Evolutionary conservation across 1,140 invertebrate species (phyloP).

Genomic region (Latrodectus geometricus): DNA sequence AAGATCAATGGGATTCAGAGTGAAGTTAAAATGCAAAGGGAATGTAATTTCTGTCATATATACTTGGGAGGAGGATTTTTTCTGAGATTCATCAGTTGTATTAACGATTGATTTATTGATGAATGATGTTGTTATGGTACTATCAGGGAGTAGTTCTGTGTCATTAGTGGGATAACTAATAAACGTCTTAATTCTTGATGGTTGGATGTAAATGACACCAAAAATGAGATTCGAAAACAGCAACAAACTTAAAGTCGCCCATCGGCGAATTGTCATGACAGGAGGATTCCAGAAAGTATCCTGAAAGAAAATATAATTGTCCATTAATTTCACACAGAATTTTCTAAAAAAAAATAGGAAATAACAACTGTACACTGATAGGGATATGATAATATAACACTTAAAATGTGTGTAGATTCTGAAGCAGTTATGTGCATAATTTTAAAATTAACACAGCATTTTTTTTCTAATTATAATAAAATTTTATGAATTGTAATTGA

Average conservation of each 20-base stretch:
- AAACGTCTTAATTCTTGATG: not conserved
- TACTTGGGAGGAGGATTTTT: not conserved
- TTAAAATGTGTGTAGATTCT: too few species aligned
- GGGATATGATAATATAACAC: too few species aligned
- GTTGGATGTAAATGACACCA: constrained; percentile 39
- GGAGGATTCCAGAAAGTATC: too few species aligned
- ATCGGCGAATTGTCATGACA: constrained; percentile 22
- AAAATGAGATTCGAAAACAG: constrained; percentile 22
- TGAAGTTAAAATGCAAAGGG: constrained; percentile 18
- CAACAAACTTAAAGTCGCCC: constrained; percentile 10
- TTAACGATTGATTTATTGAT: not conserved
- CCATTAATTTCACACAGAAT: too few species aligned
- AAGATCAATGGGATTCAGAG: constrained; percentile 19
- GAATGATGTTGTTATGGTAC: not conserved
- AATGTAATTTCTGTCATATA: not conserved
- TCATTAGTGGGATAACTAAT: constrained; percentile 2
- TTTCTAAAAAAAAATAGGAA: too few species aligned
- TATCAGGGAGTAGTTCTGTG: not conserved
- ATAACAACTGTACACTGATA: too few species aligned
- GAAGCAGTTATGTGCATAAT: too few species aligned
- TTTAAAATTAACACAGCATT: too few species aligned
- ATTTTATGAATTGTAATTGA: too few species aligned
- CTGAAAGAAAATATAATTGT: too few species aligned
- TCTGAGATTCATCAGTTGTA: not conserved
- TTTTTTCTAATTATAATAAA: too few species aligned